Base-by-base conservation (phyloP, 2,797 vertebrate genomes). In the Sarcoramphus papa region DNA sequence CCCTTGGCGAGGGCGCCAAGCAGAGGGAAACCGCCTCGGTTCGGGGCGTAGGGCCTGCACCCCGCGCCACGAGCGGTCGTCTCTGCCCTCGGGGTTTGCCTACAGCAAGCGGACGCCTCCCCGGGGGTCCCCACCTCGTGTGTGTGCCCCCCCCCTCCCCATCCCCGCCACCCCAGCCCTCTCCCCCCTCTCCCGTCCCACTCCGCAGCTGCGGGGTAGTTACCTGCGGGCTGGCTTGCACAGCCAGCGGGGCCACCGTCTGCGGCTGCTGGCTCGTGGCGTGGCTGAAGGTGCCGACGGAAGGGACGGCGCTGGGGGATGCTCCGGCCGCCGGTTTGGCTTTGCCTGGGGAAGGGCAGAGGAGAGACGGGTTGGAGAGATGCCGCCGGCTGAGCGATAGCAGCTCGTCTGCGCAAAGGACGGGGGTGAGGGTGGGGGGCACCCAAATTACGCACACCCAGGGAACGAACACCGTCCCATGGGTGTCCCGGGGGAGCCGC, bases 201-300 rank as follows among this genome's bases (percentile, higher is more conserved):
- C 21, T 35, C 45, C 2, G n/a, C 0, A 9, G 43, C 63, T 15
- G 48, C 2, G 9, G 60, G 90, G 91, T 93, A 92, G 97, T 98
- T 95, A 99, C 99, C 99, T 99, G 99, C 30, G 99, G 98, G 94
- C 99, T 97, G 69, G 98, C 97, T 97, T 99, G 99, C 33, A 99
- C 95, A 18, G 99, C 97, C 97, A 99, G 97, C 14, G 99, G 99
- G 72, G 97, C 95, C 91, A 98, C 47, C 22, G 96, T 93, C 89
- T 94, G 98, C 3, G 98, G 95, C 79, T 92, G 97, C 95, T 98
- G 98, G 95, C 97, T 97, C 96, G 98, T n/a, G 95, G 97, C 78
- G 98, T 98, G 85, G 98, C 90, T 95, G 98, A 98, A 96, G 98
- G 99, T 97, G 62, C 98, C 92, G 35, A 94, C 90, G 35, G 97